Conservation (phyloP, 1,140 invertebrate species). For the Lepidurus packardi region DNA sequence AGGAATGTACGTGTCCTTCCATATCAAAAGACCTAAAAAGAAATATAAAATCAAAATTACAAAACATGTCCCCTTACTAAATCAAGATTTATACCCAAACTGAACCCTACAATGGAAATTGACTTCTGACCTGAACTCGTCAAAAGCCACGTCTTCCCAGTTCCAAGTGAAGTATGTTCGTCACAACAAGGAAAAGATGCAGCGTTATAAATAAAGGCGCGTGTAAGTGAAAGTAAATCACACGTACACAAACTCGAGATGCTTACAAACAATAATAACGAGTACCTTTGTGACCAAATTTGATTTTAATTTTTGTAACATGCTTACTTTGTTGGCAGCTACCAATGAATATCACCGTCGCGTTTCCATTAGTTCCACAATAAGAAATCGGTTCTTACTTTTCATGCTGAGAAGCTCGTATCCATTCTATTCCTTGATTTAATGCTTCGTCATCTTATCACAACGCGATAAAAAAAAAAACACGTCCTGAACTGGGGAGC, state of each 20-base stretch:
- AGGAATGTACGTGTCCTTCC: constrained; percentile 9
- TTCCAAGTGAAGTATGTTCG: too few relatives aligned
- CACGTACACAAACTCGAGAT: too few relatives aligned
- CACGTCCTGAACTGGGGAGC: not conserved
- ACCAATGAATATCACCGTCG: not conserved
- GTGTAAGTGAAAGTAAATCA: too few relatives aligned
- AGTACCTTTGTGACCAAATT: not conserved
- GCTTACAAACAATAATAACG: not conserved
- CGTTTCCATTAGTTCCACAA: not conserved
- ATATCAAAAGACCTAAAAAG: not conserved
- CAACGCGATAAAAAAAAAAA: constrained; percentile 8
- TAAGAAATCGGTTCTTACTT: not conserved
- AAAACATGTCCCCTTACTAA: not conserved
- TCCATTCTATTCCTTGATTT: not conserved
- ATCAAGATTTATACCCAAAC: not conserved
- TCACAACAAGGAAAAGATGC: too few relatives aligned
- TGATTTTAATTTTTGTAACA: not conserved
- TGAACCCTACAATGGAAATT: not conserved
- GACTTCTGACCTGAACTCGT: not conserved
- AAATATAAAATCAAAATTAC: not conserved
- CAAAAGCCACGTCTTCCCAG: not conserved
- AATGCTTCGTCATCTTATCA: not conserved
- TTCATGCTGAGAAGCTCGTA: not conserved
- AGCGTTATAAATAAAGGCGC: too few relatives aligned
- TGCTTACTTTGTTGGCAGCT: not conserved